Base-by-base conservation (phyloP, 2,113 vertebrate genomes). In the Seriola quinqueradiata region DNA sequence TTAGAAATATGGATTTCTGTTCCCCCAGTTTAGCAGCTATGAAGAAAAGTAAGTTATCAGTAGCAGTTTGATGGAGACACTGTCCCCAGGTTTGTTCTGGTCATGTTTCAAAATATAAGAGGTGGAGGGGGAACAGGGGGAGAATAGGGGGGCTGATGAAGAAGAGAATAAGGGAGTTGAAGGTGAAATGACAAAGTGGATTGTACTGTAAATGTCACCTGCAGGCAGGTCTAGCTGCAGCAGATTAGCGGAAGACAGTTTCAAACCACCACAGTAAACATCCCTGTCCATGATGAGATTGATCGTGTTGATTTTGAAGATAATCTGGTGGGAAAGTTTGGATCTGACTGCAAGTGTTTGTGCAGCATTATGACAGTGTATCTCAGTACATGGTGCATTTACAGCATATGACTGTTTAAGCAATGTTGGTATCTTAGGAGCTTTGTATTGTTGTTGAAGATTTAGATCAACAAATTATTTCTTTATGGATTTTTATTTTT, bases 61-160 rank as follows among this genome's bases (percentile, higher is more conserved):
- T 40, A 34, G 54, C 59, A 72, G 54, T 57, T 32, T 67, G 70
- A 79, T 75, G 55, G 68, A 68, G 60, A 73, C 55, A 60, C n/a
- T 52, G 60, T 72, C 23, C 32, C 34, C 59, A 17, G 40, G 63
- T 72, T 79, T 0, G 0, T 46, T 58, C 28, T 34, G 11, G 54
- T 78, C 75, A 80, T 84, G 80, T 81, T 81, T 90, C 78, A 79
- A 59, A 64, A 70, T 86, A 42, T 72, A 58, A 73, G 69, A 69
- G 50, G 28, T 70, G 34, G 44, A 70, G 48, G 71, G 71, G 78
- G 71, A 63, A 79, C n/a, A 71, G 42, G 63, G 82, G 1, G 63
- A 52, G 44, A 34, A 57, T 52, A 34, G 28, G 25, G 23, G 25
- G 52, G 67, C 60, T 25, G 87, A 75, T 89, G 61, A 61, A 65